A percentile compares a stretch with the other conserved stretches of the same genome.
These are phyloP conservation scores for Agriopis leucophaearia DNA, from an alignment of 2,888 invertebrate species.

Conservation along the genomic window DNA sequence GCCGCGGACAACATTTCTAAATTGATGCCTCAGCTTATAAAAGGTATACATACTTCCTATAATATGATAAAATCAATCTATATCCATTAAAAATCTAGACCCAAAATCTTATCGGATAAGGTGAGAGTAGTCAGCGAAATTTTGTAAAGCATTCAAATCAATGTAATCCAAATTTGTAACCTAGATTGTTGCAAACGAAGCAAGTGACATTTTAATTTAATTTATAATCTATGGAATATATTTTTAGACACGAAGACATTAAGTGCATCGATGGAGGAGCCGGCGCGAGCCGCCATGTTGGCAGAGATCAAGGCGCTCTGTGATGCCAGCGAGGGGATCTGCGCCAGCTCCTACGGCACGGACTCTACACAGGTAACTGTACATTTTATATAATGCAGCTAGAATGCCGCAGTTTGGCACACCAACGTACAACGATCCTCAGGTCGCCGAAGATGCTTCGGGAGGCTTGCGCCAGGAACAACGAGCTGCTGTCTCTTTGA, in stretches of 20 bases:
- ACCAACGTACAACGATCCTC: too few relatives aligned
- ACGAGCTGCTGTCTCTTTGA: too few relatives aligned
- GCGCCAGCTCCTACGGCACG: conserved; percentile 39
- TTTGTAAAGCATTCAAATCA: not conserved
- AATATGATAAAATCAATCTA: not conserved
- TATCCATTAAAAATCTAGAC: too few relatives aligned
- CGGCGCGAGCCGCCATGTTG: conserved; percentile 48
- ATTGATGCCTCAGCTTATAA: conserved; percentile 37
- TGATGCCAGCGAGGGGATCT: conserved; percentile 50
- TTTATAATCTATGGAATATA: not conserved
- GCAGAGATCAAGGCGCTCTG: conserved; percentile 51
- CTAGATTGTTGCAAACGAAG: not conserved
- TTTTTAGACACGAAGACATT: conserved; percentile 53
- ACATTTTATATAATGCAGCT: not conserved
- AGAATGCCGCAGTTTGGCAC: too few relatives aligned
- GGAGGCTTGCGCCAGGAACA: too few relatives aligned
- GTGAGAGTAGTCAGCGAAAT: too few relatives aligned
- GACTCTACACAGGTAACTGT: conserved; percentile 39
- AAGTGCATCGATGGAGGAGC: conserved; percentile 45
- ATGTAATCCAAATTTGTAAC: not conserved
- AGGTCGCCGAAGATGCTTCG: too few relatives aligned
- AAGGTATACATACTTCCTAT: not conserved
- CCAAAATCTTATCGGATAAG: too few relatives aligned
- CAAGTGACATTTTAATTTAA: not conserved
- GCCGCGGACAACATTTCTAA: conserved; percentile 41